These are phyloP conservation scores for Gerris lacustris DNA, from an alignment of 2,888 invertebrate species.

Conservation along the genomic window DNA sequence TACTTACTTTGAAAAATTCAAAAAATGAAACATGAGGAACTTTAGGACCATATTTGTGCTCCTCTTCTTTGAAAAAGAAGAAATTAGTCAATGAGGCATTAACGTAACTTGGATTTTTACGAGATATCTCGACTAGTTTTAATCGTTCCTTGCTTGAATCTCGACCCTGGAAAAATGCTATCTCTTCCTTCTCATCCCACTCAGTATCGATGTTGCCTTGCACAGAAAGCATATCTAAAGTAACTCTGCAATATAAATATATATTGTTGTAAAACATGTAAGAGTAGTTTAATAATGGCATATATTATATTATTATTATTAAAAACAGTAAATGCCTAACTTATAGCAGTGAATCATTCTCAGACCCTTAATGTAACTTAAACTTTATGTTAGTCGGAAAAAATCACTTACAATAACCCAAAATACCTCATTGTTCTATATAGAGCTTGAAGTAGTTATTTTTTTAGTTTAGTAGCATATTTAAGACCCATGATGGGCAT, in stretches of 20 bases:
- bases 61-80: conserved; percentile 83
- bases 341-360: neutral
- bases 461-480: no score
- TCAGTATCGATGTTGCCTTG: conserved; percentile 58
- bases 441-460: no score
- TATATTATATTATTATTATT: neutral
- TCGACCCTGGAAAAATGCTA: conserved; percentile 83
- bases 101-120: conserved; percentile 60
- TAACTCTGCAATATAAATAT: conserved; percentile 50
- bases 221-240: conserved; percentile 78
- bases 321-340: neutral
- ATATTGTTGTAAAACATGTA: conserved; percentile 5
- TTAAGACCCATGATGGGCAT: no score
- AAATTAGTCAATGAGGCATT: conserved; percentile 90
- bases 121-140: conserved; percentile 64
- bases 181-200: conserved; percentile 63
- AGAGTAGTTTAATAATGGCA: neutral
- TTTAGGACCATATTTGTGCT: conserved; percentile 73
- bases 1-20: conserved; percentile 81
- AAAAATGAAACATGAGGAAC: conserved; percentile 76
- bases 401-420: no score
- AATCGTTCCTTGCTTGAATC: conserved; percentile 79
- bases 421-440: no score
- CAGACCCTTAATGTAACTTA: neutral
- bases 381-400: neutral